phyloP scores from a whole-genome alignment of 2,113 vertebrate genomes.

The Anarhynchus alexandrinus region DNA sequence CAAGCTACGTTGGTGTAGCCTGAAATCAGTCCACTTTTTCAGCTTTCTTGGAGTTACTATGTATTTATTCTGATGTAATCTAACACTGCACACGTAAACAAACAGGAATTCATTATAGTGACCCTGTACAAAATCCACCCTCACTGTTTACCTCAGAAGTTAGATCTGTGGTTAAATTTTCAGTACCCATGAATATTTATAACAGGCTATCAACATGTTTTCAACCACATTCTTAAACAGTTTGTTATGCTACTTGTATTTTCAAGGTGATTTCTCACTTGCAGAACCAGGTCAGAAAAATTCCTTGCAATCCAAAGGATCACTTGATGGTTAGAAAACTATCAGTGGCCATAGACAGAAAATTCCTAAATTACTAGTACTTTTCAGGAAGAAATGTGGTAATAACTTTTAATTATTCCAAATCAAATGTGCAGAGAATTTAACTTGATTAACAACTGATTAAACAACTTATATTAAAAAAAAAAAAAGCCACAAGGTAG shows the following conservation, averaged over 20 bases:
- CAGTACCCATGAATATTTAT: slow-evolving; percentile 1
- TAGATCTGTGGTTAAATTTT: not conserved
- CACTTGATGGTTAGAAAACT: not conserved
- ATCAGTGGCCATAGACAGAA: not conserved
- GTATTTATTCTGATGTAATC: not conserved
- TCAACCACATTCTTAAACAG: not conserved
- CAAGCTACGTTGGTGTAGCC: not conserved
- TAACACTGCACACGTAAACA: not conserved
- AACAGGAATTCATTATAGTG: not conserved
- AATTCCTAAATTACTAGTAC: not conserved
- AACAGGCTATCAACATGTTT: not conserved
- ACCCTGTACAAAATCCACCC: not conserved
- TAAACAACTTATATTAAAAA: not conserved
- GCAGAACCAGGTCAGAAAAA: not conserved
- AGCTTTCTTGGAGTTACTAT: not conserved
- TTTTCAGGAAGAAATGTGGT: not conserved
- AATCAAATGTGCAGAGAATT: not conserved
- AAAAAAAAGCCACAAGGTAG: not conserved
- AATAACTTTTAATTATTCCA: not conserved
- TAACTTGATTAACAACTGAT: not conserved
- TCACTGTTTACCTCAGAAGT: not conserved
- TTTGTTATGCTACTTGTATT: not conserved
- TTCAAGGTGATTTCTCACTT: slow-evolving; percentile 29
- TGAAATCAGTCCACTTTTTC: not conserved
- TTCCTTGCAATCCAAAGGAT: not conserved